These are phyloP conservation scores for Oxystoma pomonae DNA, from an alignment of 2,888 invertebrate genomes.

Conservation along the genomic window DNA sequence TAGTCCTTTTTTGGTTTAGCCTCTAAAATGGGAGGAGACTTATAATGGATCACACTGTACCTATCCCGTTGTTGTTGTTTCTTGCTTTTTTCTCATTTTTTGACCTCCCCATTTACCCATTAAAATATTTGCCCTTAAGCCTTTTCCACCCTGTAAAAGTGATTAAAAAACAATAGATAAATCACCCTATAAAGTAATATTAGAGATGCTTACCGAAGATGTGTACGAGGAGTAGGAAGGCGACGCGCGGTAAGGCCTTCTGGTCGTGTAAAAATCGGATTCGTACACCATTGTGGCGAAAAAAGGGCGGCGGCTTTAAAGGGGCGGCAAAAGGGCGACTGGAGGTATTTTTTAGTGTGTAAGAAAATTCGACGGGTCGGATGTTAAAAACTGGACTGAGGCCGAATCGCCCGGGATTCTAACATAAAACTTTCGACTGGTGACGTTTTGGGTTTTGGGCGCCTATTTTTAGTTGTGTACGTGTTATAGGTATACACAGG, in stretches of 20 bases:
- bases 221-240: constrained; percentile 65
- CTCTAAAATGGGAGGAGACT: too few relatives aligned
- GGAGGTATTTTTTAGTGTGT: constrained; percentile 46
- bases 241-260: constrained; percentile 76
- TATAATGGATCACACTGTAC: too few relatives aligned
- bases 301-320: constrained; percentile 5
- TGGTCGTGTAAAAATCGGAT: constrained; percentile 87
- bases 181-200: too few relatives aligned
- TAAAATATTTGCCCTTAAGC: too few relatives aligned
- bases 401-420: constrained; percentile 37
- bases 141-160: too few relatives aligned
- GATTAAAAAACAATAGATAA: not conserved
- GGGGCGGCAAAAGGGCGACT: constrained; percentile 39
- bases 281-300: constrained; percentile 78
- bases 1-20: too few relatives aligned
- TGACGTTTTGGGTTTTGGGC: constrained; percentile 14
- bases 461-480: constrained; percentile 21
- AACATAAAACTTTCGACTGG: constrained; percentile 28
- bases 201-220: constrained; percentile 69
- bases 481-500: too few relatives aligned
- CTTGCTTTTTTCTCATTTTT: too few relatives aligned
- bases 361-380: constrained; percentile 37
- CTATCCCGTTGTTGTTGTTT: too few relatives aligned
- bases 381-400: constrained; percentile 39
- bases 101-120: too few relatives aligned